Conservation (phyloP, 1,140 invertebrate species). For the Heliothis subflexa region DNA sequence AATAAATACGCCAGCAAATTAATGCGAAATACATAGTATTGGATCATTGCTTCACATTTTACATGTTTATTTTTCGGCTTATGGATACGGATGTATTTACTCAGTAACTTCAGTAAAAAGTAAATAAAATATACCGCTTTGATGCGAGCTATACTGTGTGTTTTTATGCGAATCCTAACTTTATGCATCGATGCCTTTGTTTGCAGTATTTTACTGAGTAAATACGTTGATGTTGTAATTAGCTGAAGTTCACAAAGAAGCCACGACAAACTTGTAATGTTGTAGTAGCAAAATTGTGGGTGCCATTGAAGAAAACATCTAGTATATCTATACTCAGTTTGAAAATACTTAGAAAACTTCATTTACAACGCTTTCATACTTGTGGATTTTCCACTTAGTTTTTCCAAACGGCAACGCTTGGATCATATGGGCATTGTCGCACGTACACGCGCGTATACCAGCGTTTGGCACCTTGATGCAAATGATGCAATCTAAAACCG, state of each 20-base stretch:
- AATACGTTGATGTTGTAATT: neutral
- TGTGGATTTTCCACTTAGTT: no score
- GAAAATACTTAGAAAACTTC: no score
- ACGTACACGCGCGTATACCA: no score
- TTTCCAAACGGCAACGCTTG: no score
- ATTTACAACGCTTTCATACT: no score
- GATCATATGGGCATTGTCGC: no score
- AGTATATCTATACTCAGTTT: no score
- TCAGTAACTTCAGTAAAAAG: neutral
- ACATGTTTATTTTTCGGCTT: neutral
- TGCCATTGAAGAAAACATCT: no score
- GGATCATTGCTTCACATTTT: neutral
- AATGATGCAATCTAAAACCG: no score
- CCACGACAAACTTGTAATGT: neutral
- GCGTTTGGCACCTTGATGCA: no score
- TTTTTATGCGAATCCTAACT: neutral
- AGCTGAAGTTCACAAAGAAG: neutral
- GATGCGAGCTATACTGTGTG: neutral
- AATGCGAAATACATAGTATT: neutral
- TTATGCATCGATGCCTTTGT: slow-evolving; percentile 1
- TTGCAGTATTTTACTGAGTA: slow-evolving; percentile 7
- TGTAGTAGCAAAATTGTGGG: no score
- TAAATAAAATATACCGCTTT: slow-evolving; percentile 18
- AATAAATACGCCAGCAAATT: neutral
- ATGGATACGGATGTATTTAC: neutral